Conservation (phyloP, 2,113 vertebrate genomes). For the Scophthalmus maximus region DNA sequence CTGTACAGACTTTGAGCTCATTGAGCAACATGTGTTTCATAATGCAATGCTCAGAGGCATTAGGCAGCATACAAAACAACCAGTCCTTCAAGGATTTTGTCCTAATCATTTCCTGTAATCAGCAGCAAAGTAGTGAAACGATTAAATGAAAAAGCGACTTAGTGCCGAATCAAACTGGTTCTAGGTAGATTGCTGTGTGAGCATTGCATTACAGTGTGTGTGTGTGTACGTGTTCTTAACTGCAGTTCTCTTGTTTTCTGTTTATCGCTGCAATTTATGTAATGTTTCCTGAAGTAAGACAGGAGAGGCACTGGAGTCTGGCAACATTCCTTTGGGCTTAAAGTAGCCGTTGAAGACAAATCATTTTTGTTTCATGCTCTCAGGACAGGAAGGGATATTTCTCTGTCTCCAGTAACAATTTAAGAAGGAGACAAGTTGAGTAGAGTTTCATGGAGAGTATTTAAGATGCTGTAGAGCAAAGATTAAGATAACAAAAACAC, state of each 20-base stretch:
- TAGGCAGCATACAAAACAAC: constrained; percentile 56
- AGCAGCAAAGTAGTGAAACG: constrained; percentile 55
- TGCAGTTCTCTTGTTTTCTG: constrained; percentile 53
- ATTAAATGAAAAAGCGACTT: constrained; percentile 52
- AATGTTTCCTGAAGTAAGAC: constrained; percentile 47
- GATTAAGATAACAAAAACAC: constrained; percentile 45
- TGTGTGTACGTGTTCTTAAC: constrained; percentile 11
- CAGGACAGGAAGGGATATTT: constrained; percentile 39
- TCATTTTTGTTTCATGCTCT: constrained; percentile 52
- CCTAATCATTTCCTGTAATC: constrained; percentile 80
- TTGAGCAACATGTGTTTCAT: constrained; percentile 76
- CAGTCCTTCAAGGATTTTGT: constrained; percentile 63
- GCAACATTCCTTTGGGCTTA: constrained; percentile 37
- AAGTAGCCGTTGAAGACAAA: constrained; percentile 53
- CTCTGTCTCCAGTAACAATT: constrained; percentile 32
- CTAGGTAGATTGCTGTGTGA: constrained; percentile 19
- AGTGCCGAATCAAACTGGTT: constrained; percentile 54
- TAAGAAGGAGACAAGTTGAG: constrained; percentile 26
- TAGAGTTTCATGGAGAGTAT: constrained; percentile 37
- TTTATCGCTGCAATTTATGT: constrained; percentile 52
- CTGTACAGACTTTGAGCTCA: constrained; percentile 70
- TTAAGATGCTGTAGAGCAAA: constrained; percentile 27
- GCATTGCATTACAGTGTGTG: not conserved
- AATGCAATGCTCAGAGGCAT: constrained; percentile 63
- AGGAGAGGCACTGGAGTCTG: constrained; percentile 41